These are phyloP conservation scores for Neria commutata DNA, from an alignment of 2,888 invertebrate genomes.

Conservation along the genomic window DNA sequence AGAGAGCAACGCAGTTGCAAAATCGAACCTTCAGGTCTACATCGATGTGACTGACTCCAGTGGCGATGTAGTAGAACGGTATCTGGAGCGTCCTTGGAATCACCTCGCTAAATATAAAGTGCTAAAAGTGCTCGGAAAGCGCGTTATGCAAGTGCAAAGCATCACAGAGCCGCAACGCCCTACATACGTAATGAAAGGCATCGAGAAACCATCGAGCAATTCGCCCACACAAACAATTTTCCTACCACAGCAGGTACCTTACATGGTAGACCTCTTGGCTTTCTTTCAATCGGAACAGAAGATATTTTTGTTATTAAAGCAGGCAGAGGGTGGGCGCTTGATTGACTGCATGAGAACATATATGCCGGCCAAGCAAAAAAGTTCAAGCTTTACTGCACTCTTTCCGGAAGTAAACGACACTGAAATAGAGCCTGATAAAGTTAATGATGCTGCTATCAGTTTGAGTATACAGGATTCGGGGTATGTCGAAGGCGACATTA, in stretches of 20 bases:
- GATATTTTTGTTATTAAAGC: conserved; percentile 56
- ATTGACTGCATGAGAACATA: conserved; percentile 56
- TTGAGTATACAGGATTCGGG: conserved; percentile 26
- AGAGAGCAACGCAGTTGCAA: conserved; percentile 22
- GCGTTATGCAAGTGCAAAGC: conserved; percentile 60
- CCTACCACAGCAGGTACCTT: conserved; percentile 59
- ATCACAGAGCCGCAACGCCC: conserved; percentile 50
- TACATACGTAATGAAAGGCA: conserved; percentile 58
- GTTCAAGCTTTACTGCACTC: conserved; percentile 39
- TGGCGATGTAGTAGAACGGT: conserved; percentile 34
- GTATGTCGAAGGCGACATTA: conserved; percentile 24
- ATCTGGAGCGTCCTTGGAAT: conserved; percentile 59
- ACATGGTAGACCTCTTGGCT: conserved; percentile 57
- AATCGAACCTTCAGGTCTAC: conserved; percentile 52
- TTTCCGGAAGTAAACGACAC: conserved; percentile 42
- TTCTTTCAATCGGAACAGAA: conserved; percentile 61
- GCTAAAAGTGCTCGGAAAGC: conserved; percentile 49
- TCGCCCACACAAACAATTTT: conserved; percentile 57
- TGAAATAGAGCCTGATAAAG: conserved; percentile 6
- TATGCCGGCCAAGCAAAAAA: conserved; percentile 35
- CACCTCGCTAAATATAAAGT: conserved; percentile 61
- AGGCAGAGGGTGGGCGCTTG: conserved; percentile 58
- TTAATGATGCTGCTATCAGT: conserved; percentile 13
- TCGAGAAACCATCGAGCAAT: conserved; percentile 59
- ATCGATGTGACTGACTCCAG: conserved; percentile 49